Conservation (phyloP, 2,888 invertebrate genomes). For the Habroteleia sp. region DNA sequence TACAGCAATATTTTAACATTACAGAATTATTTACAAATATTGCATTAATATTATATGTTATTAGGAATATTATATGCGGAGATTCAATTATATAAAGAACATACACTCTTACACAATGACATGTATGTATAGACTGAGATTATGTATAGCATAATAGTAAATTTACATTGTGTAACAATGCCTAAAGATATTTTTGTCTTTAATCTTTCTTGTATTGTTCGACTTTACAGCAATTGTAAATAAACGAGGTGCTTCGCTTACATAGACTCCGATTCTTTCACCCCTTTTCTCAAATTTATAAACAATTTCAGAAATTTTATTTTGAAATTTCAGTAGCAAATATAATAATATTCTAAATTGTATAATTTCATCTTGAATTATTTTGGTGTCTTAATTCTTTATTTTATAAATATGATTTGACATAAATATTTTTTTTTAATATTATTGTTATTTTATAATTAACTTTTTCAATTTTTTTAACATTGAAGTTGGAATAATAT, state of each 20-base stretch:
- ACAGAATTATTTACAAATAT: no score
- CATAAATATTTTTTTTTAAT: no score
- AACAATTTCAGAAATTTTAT: not conserved
- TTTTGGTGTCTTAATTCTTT: no score
- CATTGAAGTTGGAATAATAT: no score
- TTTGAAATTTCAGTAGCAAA: no score
- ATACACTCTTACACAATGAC: not conserved
- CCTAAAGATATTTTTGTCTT: constrained; percentile 54
- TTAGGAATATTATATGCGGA: no score
- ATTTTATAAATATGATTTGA: no score
- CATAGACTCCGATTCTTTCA: not conserved
- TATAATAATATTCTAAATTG: no score
- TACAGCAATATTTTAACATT: no score
- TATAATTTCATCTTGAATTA: not conserved
- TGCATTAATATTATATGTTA: no score
- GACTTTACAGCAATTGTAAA: constrained; percentile 50
- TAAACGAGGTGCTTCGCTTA: constrained; percentile 57
- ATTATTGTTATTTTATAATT: not conserved
- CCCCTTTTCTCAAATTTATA: no score
- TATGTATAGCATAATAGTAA: constrained; percentile 45
- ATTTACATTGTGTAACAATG: constrained; percentile 48
- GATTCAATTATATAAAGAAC: no score
- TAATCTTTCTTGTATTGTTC: constrained; percentile 41
- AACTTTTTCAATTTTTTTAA: not conserved
- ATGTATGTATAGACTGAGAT: constrained; percentile 42